phyloP scores from a whole-genome alignment of 2,113 vertebrate species.

The Elaphurus davidianus region DNA sequence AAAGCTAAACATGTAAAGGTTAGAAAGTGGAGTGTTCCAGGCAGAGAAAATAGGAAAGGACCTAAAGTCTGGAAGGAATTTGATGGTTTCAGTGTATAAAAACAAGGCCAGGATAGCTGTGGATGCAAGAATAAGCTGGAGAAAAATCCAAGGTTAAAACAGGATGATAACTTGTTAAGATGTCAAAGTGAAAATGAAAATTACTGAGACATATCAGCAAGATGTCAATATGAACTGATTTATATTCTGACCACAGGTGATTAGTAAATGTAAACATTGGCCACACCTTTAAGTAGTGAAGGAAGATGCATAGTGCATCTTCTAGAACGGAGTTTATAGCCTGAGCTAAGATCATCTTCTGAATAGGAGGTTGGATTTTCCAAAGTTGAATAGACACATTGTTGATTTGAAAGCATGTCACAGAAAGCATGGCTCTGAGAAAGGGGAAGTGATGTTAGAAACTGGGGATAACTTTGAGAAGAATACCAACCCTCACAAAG shows the following conservation, averaged over 20 bases:
- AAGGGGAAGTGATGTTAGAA: accelerated
- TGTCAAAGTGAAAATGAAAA: neutral
- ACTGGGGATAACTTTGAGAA: neutral
- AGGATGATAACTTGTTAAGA: neutral
- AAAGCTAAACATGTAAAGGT: neutral
- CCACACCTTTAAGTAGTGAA: neutral
- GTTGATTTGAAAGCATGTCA: neutral
- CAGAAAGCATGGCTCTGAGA: neutral
- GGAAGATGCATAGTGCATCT: accelerated
- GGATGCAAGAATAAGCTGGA: neutral
- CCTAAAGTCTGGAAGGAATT: neutral
- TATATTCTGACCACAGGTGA: neutral
- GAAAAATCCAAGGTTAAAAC: neutral
- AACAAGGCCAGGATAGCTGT: neutral
- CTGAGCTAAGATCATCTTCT: neutral
- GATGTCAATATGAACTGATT: neutral
- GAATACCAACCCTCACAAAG: neutral
- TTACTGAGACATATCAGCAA: neutral
- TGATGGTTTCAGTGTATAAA: neutral
- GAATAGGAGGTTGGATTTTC: neutral
- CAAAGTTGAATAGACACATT: neutral
- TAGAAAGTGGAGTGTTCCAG: neutral
- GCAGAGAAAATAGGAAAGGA: neutral
- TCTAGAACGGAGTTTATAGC: neutral
- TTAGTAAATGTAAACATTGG: neutral